Conservation (phyloP, 2,888 invertebrate species). For the Horisme vitalbata region DNA sequence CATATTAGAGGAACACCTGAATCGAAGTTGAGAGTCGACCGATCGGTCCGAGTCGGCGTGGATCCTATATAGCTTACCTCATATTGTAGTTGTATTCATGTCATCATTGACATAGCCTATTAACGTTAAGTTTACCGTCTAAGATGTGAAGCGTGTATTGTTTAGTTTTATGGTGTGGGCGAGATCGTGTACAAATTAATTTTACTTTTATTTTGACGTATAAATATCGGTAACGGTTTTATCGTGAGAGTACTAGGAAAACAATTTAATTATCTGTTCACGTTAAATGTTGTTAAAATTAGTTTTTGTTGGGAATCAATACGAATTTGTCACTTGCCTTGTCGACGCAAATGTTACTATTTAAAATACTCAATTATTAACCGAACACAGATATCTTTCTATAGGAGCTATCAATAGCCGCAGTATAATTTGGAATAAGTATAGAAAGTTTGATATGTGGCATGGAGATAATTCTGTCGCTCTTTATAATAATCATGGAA, state of each 20-base stretch:
- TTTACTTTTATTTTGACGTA: constrained; percentile 60
- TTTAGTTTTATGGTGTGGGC: constrained; percentile 58
- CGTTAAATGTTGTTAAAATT: constrained; percentile 53
- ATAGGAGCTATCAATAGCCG: background rate
- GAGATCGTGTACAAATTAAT: constrained; percentile 74
- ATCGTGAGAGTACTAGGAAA: constrained; percentile 41
- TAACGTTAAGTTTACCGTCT: constrained; percentile 75
- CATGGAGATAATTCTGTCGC: background rate
- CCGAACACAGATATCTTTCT: constrained; percentile 19
- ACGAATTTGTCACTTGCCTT: constrained; percentile 51
- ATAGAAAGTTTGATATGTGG: too few species aligned
- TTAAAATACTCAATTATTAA: constrained; percentile 48
- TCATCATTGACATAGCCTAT: constrained; percentile 80
- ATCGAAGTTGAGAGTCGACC: constrained; percentile 61
- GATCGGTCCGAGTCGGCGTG: constrained; percentile 50
- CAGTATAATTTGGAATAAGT: too few species aligned
- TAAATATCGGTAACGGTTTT: constrained; percentile 36
- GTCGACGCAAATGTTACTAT: constrained; percentile 38
- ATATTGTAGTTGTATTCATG: constrained; percentile 75
- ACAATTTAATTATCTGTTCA: constrained; percentile 38
- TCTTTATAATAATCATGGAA: background rate
- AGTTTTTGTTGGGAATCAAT: constrained; percentile 46
- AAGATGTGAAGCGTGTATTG: constrained; percentile 71
- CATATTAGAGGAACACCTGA: constrained; percentile 64
- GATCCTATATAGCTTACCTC: constrained; percentile 81